Evolutionary conservation across 2,797 vertebrate genomes (phyloP).

Genomic region (Cottoperca gobio): DNA sequence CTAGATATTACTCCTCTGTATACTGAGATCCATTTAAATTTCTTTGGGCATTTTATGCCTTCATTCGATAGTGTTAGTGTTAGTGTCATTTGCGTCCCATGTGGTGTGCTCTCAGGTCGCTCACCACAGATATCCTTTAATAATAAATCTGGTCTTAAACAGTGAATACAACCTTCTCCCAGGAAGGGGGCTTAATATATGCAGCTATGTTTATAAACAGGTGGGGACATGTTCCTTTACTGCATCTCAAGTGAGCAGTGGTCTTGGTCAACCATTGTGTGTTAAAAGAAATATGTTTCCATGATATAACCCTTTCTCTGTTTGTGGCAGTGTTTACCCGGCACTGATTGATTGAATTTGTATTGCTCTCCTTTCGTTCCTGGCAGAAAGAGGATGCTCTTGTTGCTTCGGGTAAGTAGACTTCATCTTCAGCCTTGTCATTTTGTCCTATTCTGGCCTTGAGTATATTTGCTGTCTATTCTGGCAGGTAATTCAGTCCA

Average conservation of each 20-base stretch:
- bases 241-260: conserved; percentile 49
- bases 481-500: conserved; percentile 22
- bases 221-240: conserved; percentile 11
- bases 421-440: conserved; percentile 41
- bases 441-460: conserved; percentile 30
- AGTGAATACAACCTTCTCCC: not conserved
- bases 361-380: conserved; percentile 77
- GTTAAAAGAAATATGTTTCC: conserved; percentile 20
- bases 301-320: conserved; percentile 55
- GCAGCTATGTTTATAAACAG: not conserved
- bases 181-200: too few relatives aligned
- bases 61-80: too few relatives aligned
- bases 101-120: too few relatives aligned
- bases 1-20: not conserved
- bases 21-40: not conserved
- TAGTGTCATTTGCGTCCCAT: too few relatives aligned
- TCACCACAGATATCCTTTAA: not conserved
- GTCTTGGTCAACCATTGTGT: conserved; percentile 31
- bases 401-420: conserved; percentile 83
- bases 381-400: conserved; percentile 84
- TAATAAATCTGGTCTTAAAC: not conserved
- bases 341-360: conserved; percentile 74
- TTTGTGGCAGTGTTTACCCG: conserved; percentile 61
- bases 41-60: too few relatives aligned
- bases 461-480: conserved; percentile 32